These are phyloP conservation scores for Heliopora coerulea DNA, from an alignment of 92 coral and sea anemone species.

Conservation along the genomic window DNA sequence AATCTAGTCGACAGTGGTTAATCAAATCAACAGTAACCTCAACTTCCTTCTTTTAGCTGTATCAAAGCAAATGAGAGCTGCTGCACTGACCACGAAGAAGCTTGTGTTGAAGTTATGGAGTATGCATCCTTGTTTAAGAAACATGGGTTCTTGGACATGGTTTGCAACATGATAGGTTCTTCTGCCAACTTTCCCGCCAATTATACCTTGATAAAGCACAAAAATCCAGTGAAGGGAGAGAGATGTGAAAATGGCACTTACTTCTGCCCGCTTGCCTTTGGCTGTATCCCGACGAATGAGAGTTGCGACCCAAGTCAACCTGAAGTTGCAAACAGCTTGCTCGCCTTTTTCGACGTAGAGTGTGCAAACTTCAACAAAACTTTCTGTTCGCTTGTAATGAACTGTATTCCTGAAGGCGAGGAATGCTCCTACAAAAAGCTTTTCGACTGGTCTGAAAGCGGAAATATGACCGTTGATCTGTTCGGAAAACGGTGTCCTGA, in stretches of 20 bases:
- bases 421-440: constrained; percentile 50
- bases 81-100: constrained; percentile 28
- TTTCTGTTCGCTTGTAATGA: constrained; percentile 61
- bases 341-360: background rate
- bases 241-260: constrained; percentile 28
- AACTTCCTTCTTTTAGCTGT: no score
- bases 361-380: constrained; percentile 16
- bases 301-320: constrained; percentile 14
- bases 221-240: constrained; percentile 9
- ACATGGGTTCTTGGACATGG: background rate
- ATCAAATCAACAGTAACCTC: no score
- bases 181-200: constrained; percentile 5
- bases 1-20: no score
- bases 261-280: constrained; percentile 59
- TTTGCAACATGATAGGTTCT: constrained; percentile 7
- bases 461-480: constrained; percentile 40
- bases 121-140: background rate
- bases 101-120: constrained; percentile 2
- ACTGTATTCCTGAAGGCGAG: constrained; percentile 38
- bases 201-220: constrained; percentile 2
- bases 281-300: constrained; percentile 41
- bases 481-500: constrained; percentile 44
- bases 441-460: constrained; percentile 50
- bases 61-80: constrained; percentile 17
- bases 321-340: background rate